Conservation (phyloP, 2,797 vertebrate genomes). For the Tolypeutes matacus region DNA sequence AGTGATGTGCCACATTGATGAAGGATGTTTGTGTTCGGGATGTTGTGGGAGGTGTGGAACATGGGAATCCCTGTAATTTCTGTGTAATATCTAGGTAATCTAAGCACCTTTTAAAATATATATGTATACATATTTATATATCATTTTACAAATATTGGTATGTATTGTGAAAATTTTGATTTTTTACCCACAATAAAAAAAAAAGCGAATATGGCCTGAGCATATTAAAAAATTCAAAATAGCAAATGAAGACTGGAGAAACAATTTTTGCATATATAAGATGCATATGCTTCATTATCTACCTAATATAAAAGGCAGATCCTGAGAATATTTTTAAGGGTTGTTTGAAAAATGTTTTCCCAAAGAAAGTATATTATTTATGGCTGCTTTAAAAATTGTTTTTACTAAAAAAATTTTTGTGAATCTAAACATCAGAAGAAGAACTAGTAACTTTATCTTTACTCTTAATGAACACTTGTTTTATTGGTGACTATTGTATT, state of each 20-base stretch:
- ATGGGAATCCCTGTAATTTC: no score
- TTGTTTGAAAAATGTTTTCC: conserved; percentile 59
- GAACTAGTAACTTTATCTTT: background rate
- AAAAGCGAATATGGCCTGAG: conserved; percentile 13
- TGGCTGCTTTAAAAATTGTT: conserved; percentile 66
- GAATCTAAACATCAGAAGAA: conserved; percentile 72
- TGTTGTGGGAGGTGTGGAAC: no score
- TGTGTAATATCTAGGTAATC: no score
- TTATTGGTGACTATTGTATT: conserved; percentile 77
- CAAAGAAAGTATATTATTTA: conserved; percentile 86
- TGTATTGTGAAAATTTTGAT: no score
- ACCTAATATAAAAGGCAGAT: conserved; percentile 73
- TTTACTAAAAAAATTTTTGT: conserved; percentile 55
- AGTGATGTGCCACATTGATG: no score
- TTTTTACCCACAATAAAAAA: no score
- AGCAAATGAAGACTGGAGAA: conserved; percentile 37
- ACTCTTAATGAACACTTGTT: conserved; percentile 64
- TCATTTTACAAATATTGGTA: no score
- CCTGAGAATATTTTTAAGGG: conserved; percentile 73
- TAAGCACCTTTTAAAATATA: no score
- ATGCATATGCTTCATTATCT: conserved; percentile 9
- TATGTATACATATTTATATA: no score
- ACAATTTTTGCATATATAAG: conserved; percentile 28
- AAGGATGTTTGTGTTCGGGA: no score
- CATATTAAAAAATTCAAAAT: conserved; percentile 28